These are phyloP conservation scores for Chelidonichthys spinosus DNA, from an alignment of 2,797 vertebrate species.

Conservation along the genomic window DNA sequence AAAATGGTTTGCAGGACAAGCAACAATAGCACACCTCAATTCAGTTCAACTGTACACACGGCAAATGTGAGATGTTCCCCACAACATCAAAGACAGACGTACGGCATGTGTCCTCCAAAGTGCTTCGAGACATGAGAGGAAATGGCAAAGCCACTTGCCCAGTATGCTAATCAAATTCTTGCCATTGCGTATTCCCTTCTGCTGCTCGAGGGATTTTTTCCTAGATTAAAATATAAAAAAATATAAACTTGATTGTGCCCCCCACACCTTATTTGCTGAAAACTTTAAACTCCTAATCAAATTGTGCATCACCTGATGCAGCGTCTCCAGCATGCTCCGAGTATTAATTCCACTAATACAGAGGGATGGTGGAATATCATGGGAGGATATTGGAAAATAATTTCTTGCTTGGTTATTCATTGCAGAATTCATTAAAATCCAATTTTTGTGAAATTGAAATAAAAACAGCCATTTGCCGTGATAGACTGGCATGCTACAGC, in stretches of 20 bases:
- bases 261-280: slow-evolving; percentile 56
- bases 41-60: slow-evolving; percentile 26
- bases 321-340: slow-evolving; percentile 53
- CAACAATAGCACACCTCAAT: slow-evolving; percentile 14
- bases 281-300: slow-evolving; percentile 66
- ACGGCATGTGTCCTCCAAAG: slow-evolving; percentile 30
- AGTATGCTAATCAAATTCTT: slow-evolving; percentile 46
- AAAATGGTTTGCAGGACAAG: slow-evolving; percentile 23
- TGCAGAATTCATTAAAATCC: slow-evolving; percentile 76
- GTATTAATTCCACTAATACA: slow-evolving; percentile 71
- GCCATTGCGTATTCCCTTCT: slow-evolving; percentile 37
- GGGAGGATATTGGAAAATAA: slow-evolving; percentile 72
- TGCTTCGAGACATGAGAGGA: slow-evolving; percentile 39
- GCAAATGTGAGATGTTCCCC: slow-evolving; percentile 18
- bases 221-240: slow-evolving; percentile 57
- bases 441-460: slow-evolving; percentile 72
- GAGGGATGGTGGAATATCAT: slow-evolving; percentile 63
- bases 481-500: slow-evolving; percentile 49
- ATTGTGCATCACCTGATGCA: slow-evolving; percentile 69
- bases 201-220: slow-evolving; percentile 49
- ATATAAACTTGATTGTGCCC: slow-evolving; percentile 52
- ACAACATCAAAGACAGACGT: slow-evolving; percentile 38
- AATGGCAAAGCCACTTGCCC: slow-evolving; percentile 43
- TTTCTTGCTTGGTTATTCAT: slow-evolving; percentile 75
- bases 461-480: slow-evolving; percentile 66